Evolutionary conservation across 1,140 invertebrate species (phyloP).

Genomic region (Protaetia brevitarsis): DNA sequence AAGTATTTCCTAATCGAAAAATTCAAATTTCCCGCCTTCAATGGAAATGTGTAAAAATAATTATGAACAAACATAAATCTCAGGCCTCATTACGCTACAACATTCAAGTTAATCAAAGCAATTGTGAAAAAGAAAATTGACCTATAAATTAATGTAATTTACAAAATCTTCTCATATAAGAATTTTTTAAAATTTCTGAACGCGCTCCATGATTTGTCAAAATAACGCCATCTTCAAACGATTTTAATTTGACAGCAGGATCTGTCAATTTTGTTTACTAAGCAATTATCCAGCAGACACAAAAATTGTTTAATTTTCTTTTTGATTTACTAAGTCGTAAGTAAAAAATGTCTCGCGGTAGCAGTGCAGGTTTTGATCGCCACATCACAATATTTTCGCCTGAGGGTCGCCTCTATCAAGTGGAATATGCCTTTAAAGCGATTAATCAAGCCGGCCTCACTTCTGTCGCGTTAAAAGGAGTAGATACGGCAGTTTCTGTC

Average conservation of each 20-base stretch:
- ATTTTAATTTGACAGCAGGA: constrained; percentile 17
- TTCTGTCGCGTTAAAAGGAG: constrained; percentile 92
- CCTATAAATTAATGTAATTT: background rate
- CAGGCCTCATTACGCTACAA: too few relatives aligned
- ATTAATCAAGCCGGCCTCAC: constrained; percentile 98
- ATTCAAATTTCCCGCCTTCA: too few relatives aligned
- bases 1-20: too few relatives aligned
- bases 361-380: constrained; percentile 98
- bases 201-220: background rate
- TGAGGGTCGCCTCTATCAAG: constrained; percentile 98
- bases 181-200: background rate
- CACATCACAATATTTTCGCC: constrained; percentile 99
- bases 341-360: constrained; percentile 87
- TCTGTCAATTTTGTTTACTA: background rate
- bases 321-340: constrained; percentile 3
- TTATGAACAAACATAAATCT: too few relatives aligned
- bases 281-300: background rate
- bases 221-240: constrained; percentile 1
- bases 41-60: too few relatives aligned
- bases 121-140: background rate
- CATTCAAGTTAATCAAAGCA: too few relatives aligned
- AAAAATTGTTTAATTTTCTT: background rate
- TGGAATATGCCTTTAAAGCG: constrained; percentile 99
- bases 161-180: background rate
- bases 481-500: constrained; percentile 90